Evolutionary conservation across 2,113 vertebrate genomes (phyloP), one percentile per base, ranked within the genome.

Genomic region (Lophotis ruficrista): DNA sequence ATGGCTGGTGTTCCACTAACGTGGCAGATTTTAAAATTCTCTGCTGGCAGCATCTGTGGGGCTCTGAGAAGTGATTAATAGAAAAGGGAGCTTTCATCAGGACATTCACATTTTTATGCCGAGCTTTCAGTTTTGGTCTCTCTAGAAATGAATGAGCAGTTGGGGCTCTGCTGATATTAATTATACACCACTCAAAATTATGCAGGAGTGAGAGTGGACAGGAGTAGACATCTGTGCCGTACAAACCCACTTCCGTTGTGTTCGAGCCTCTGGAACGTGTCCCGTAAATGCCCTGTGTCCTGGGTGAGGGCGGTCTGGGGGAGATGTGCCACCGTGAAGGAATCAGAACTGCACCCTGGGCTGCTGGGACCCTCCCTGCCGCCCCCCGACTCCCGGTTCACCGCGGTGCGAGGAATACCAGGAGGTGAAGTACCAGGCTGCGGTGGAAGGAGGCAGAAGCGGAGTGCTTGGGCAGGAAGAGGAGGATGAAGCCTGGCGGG

Each of bases 261-360:
- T 51, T 11, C 3, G 0, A 11, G 31, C 13, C 41, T 45, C 41
- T 41, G 50, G 41, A 20, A 35, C 53, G 22, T 24, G 30, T 24
- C 48, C 75, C 0, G 3, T 8, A 18, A 48, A 43, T 22, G 27
- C 64, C 11, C 24, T 9, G 3, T 0, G 0, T 38, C 24, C 30
- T 1, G 1, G 56, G 61, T 28, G 16, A 72, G 57, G 51, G 73
- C 1, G 1, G 8, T 38, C 6, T 20, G 11, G 43, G 31, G 57
- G 21, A 58, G 57, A 31, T 35, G 30, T 28, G 16, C 12, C 35
- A 58, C 10, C 1, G 1, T 30, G 81, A 27, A 54, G 28, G 69
- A 14, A 18, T 6, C 53, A 37, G 50, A 60, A 13, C 30, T 30
- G n/a, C 43, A 25, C 22, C 17, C 33, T 5, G 17, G 41, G 86